phyloP scores from a whole-genome alignment of 2,797 vertebrate species.

The Schizothorax lantsangensis region DNA sequence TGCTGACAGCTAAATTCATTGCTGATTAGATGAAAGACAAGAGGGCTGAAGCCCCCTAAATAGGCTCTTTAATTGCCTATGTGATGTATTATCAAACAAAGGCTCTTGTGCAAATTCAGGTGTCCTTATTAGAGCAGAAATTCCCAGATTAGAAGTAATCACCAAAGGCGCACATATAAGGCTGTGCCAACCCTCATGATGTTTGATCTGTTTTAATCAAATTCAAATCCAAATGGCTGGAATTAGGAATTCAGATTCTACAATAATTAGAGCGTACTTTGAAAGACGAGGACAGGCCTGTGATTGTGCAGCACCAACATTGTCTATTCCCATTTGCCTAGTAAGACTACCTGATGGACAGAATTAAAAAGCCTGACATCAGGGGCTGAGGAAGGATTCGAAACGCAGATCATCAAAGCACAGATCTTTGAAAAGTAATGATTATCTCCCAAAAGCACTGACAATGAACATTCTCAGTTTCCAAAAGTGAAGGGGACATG shows the following conservation, averaged over 20 bases:
- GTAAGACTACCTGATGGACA: slow-evolving; percentile 27
- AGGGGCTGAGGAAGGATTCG: background rate
- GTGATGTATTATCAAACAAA: slow-evolving; percentile 33
- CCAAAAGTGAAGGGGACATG: slow-evolving; percentile 23
- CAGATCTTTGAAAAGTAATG: slow-evolving; percentile 27
- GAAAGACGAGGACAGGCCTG: slow-evolving; percentile 6
- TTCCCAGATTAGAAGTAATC: slow-evolving; percentile 33
- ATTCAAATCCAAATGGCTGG: slow-evolving; percentile 33
- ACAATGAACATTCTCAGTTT: slow-evolving; percentile 31
- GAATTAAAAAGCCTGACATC: slow-evolving; percentile 10
- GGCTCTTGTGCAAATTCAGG: slow-evolving; percentile 16
- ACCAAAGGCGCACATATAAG: background rate
- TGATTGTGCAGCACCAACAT: slow-evolving; percentile 14
- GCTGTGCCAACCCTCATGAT: background rate
- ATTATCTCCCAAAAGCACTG: slow-evolving; percentile 23
- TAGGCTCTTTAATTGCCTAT: background rate
- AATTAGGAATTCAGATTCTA: slow-evolving; percentile 29
- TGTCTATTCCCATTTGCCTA: slow-evolving; percentile 9
- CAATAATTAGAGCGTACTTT: slow-evolving; percentile 32
- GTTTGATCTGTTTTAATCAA: slow-evolving; percentile 37
- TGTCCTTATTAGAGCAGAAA: slow-evolving; percentile 23
- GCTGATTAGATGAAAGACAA: slow-evolving; percentile 34
- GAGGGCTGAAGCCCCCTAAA: background rate
- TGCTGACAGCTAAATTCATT: slow-evolving; percentile 8
- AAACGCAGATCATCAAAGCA: slow-evolving; percentile 1